A percentile compares a stretch with the other conserved stretches of the same genome.
Evolutionary conservation across 2,888 invertebrate species (phyloP).

Genomic region (Thereva nobilitata): DNA sequence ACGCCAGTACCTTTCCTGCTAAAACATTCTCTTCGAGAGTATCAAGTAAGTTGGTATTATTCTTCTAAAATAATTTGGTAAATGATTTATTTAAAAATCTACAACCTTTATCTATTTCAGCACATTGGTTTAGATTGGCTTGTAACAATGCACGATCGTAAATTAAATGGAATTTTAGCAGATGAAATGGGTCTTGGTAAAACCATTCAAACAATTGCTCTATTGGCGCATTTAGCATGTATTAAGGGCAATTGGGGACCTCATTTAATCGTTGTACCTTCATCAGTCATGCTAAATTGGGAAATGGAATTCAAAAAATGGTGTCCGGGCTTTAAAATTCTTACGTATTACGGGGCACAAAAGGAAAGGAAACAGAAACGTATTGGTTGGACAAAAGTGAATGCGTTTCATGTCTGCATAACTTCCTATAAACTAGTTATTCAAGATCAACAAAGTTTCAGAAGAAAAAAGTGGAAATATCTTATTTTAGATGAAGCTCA

Average conservation of each 20-base stretch:
- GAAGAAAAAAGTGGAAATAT: constrained; percentile 97
- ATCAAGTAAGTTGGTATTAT: constrained; percentile 60
- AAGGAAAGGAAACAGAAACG: constrained; percentile 92
- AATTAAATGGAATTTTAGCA: constrained; percentile 93
- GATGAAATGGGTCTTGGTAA: constrained; percentile 98
- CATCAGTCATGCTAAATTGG: constrained; percentile 99
- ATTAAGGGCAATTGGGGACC: constrained; percentile 94
- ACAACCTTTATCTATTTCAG: constrained; percentile 53
- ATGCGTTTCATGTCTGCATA: constrained; percentile 97
- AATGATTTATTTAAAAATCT: constrained; percentile 5
- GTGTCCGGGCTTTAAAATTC: constrained; percentile 98
- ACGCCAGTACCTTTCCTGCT: constrained; percentile 92
- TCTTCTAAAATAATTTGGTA: background rate
- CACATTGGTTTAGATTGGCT: constrained; percentile 98
- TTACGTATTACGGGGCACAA: constrained; percentile 96
- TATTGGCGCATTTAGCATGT: constrained; percentile 91
- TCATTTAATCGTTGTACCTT: constrained; percentile 97
- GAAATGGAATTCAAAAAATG: constrained; percentile 99
- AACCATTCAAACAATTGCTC: constrained; percentile 95
- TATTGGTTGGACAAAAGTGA: constrained; percentile 96
- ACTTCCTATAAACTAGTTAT: constrained; percentile 98
- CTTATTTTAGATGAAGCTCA: constrained; percentile 98
- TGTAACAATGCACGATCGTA: constrained; percentile 92
- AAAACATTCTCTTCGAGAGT: constrained; percentile 88
- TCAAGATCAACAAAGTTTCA: constrained; percentile 97